Percentiles rank a stretch among this genome's conserved stretches.
These are phyloP conservation scores for Rugalucina vietnamica DNA, from an alignment of 2,888 invertebrate species.

Conservation along the genomic window DNA sequence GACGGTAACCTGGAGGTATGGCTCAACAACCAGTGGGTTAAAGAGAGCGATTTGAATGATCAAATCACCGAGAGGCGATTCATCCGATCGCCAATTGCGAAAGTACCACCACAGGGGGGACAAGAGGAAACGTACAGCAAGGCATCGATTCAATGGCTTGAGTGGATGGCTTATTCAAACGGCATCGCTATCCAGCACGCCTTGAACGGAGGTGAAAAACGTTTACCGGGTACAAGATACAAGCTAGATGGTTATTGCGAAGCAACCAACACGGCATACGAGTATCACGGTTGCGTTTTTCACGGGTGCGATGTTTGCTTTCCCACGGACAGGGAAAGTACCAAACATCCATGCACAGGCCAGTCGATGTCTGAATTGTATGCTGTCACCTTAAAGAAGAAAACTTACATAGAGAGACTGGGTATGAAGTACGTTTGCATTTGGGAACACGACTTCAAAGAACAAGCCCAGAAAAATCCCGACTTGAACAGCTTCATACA, in stretches of 20 bases:
- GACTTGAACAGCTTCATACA: not conserved
- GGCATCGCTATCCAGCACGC: constrained; percentile 23
- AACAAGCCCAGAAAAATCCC: not conserved
- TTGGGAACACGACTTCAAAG: constrained; percentile 46
- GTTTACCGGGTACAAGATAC: constrained; percentile 16
- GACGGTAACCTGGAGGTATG: not conserved
- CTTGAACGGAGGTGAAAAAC: constrained; percentile 29
- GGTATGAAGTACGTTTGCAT: constrained; percentile 54
- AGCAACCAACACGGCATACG: constrained; percentile 7
- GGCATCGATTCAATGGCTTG: constrained; percentile 48
- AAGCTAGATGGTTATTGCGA: constrained; percentile 21
- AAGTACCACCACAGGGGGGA: constrained; percentile 47
- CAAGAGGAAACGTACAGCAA: constrained; percentile 45
- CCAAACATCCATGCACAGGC: constrained; percentile 12
- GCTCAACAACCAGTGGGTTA: not conserved
- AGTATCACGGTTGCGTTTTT: constrained; percentile 35
- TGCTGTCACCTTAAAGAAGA: constrained; percentile 36
- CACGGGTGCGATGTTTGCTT: not conserved
- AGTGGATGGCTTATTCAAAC: constrained; percentile 21
- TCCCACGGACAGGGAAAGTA: not conserved
- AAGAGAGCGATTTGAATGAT: not conserved
- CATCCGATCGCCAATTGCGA: constrained; percentile 43
- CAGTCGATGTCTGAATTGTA: constrained; percentile 9
- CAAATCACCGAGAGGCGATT: constrained; percentile 17
- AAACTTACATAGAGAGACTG: constrained; percentile 47